Conservation (phyloP, 2,888 invertebrate genomes). For the Bimastos eiseni region DNA sequence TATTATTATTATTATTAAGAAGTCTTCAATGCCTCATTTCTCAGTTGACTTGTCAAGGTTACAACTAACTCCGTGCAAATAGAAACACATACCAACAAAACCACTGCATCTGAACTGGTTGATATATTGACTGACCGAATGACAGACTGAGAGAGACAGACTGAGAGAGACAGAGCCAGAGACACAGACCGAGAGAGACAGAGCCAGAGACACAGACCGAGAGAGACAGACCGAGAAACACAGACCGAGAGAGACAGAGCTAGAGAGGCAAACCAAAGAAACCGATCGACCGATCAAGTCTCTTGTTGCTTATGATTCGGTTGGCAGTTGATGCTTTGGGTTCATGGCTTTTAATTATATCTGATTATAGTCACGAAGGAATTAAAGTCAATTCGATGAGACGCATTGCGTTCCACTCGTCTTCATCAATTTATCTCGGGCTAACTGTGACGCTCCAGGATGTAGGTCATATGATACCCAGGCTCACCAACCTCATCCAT, state of each 20-base stretch:
- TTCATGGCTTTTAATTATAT: not conserved
- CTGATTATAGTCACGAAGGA: not conserved
- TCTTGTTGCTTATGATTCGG: not conserved
- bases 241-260: too few species aligned
- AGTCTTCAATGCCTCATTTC: too few species aligned
- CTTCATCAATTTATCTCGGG: not conserved
- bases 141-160: not conserved
- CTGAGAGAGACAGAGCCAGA: not conserved
- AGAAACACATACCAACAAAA: too few species aligned
- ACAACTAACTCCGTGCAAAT: too few species aligned
- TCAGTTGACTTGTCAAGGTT: too few species aligned
- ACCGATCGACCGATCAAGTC: not conserved
- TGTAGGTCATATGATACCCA: not conserved
- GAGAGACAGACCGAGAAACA: not conserved
- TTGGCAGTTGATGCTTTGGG: not conserved
- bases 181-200: not conserved
- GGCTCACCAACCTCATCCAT: slow-evolving; percentile 1
- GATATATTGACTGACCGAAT: too few species aligned
- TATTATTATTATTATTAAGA: too few species aligned
- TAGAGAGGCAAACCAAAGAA: too few species aligned
- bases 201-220: not conserved
- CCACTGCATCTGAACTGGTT: too few species aligned
- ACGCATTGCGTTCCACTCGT: not conserved
- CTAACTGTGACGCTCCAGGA: not conserved
- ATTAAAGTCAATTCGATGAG: not conserved